Conservation (phyloP, 92 coral and sea anemone species). For the Umimayanthus chanpuru region DNA sequence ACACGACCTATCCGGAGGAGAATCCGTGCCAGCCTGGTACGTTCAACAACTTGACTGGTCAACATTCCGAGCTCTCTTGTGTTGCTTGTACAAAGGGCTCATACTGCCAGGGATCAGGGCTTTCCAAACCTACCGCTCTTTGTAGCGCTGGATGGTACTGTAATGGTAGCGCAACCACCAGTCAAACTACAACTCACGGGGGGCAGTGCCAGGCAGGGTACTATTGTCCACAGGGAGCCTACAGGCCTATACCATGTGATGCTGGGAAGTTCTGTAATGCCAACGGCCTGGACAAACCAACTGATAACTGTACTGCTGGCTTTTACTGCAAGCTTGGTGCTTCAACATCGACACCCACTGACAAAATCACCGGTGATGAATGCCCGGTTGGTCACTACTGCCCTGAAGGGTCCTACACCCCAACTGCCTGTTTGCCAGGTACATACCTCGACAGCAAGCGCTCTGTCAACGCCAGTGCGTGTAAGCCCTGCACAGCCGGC, state of each 20-base stretch:
- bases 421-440: conserved; percentile 85
- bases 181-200: conserved; percentile 87
- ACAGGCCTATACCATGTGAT: conserved; percentile 71
- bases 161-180: conserved; percentile 83
- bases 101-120: conserved; percentile 92
- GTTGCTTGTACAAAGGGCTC: conserved; percentile 78
- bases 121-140: conserved; percentile 86
- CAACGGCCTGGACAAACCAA: conserved; percentile 77
- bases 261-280: conserved; percentile 91
- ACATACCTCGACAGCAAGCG: conserved; percentile 75
- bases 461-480: conserved; percentile 72
- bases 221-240: conserved; percentile 87
- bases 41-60: conserved; percentile 78
- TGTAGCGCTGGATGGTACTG: conserved; percentile 99
- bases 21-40: conserved; percentile 89
- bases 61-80: conserved; percentile 71
- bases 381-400: conserved; percentile 89
- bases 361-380: conserved; percentile 75
- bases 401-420: conserved; percentile 77
- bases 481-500: conserved; percentile 84
- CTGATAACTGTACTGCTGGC: conserved; percentile 90
- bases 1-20: conserved; percentile 68
- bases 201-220: conserved; percentile 89
- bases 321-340: conserved; percentile 82
- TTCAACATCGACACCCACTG: conserved; percentile 71